Evolutionary conservation across 2,888 invertebrate species (phyloP).

Genomic region (Ophion ellenae): DNA sequence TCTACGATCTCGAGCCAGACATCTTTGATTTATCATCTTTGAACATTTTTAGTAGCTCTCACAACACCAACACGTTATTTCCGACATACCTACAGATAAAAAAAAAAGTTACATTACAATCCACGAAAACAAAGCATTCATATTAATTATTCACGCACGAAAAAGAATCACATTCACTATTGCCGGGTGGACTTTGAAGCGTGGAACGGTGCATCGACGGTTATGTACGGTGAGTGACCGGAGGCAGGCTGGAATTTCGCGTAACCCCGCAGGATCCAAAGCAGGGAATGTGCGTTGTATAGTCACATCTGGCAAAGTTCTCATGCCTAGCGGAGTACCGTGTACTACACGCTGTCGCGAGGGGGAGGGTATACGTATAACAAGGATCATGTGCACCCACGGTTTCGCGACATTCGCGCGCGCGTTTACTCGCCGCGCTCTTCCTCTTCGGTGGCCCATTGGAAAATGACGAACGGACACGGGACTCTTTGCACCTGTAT

Average conservation of each 20-base stretch:
- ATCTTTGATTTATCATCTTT: too few species aligned
- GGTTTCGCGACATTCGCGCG: constrained; percentile 76
- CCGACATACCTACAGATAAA: too few species aligned
- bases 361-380: not conserved
- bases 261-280: constrained; percentile 79
- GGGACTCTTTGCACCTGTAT: too few species aligned
- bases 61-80: too few species aligned
- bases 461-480: too few species aligned
- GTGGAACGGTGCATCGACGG: not conserved
- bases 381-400: constrained; percentile 21
- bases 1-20: too few species aligned
- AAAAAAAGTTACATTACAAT: too few species aligned
- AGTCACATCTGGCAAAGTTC: constrained; percentile 80
- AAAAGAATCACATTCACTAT: not conserved
- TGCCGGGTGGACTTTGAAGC: not conserved
- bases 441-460: too few species aligned
- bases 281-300: constrained; percentile 67
- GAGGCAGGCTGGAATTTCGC: constrained; percentile 77
- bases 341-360: constrained; percentile 9
- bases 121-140: too few species aligned
- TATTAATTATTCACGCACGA: not conserved
- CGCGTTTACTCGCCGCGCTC: constrained; percentile 69
- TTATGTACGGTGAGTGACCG: constrained; percentile 44
- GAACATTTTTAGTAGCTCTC: too few species aligned
- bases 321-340: constrained; percentile 72